Percentiles rank a stretch among this genome's conserved stretches.
Evolutionary conservation across 2,888 invertebrate genomes (phyloP).

Genomic region (Noctua pronuba): DNA sequence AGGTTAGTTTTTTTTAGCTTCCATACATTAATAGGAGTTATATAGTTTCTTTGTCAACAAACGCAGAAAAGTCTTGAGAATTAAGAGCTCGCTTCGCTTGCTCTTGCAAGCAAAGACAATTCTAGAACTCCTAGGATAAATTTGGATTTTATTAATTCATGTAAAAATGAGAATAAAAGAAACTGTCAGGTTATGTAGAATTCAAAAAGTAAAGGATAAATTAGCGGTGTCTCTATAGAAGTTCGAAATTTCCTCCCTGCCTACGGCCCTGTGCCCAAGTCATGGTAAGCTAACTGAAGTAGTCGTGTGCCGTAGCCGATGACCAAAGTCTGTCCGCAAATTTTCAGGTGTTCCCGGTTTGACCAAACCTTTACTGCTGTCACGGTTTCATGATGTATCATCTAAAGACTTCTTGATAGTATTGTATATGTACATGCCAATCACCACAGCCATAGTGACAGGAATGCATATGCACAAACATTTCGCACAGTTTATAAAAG

Average conservation of each 20-base stretch:
- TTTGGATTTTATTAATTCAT: no score
- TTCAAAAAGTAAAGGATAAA: background rate
- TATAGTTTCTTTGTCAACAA: background rate
- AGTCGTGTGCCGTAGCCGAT: background rate
- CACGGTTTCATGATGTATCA: background rate
- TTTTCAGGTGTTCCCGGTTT: background rate
- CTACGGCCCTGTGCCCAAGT: background rate
- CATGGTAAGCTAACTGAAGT: background rate
- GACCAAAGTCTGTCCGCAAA: background rate
- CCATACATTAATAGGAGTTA: background rate
- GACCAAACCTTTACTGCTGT: background rate
- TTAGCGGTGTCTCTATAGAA: background rate
- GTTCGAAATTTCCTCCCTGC: background rate
- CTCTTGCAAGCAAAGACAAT: background rate
- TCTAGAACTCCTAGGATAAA: no score
- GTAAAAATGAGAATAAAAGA: background rate
- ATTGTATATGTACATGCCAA: conserved; percentile 24
- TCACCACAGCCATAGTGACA: background rate
- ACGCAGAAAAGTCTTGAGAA: background rate
- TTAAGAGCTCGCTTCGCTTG: no score
- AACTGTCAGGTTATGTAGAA: background rate
- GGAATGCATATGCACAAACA: background rate
- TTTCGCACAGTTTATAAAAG: background rate
- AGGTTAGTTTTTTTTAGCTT: background rate
- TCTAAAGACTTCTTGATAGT: accelerated